Conservation (phyloP, 2,888 invertebrate genomes). For the Arrhopalites spinosus region DNA sequence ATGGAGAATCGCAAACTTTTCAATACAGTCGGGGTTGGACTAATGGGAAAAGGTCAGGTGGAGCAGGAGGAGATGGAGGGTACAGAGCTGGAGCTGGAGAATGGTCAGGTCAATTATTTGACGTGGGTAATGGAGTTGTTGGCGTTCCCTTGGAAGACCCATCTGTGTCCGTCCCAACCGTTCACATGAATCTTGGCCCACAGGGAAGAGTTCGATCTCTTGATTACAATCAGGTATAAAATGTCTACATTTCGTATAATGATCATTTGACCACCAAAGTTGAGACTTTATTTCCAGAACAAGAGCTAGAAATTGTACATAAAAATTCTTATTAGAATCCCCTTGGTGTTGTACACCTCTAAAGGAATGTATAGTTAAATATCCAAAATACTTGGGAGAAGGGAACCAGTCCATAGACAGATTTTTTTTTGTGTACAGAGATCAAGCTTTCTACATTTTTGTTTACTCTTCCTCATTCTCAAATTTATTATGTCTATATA, state of each 20-base stretch:
- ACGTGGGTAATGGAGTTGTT: conserved; percentile 24
- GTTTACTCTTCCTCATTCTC: too few relatives aligned
- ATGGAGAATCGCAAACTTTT: conserved; percentile 70
- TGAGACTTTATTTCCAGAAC: not conserved
- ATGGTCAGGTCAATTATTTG: conserved; percentile 23
- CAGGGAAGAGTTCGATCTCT: conserved; percentile 45
- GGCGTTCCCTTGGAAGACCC: conserved; percentile 31
- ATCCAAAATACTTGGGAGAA: too few relatives aligned
- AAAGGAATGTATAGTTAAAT: too few relatives aligned
- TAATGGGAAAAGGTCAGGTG: conserved; percentile 63
- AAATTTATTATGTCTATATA: too few relatives aligned
- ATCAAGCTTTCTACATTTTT: too few relatives aligned
- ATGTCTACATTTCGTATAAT: not conserved
- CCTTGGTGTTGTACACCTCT: too few relatives aligned
- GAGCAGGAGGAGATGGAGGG: not conserved
- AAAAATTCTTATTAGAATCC: too few relatives aligned
- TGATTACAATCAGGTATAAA: conserved; percentile 48
- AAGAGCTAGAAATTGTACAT: too few relatives aligned
- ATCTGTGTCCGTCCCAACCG: conserved; percentile 36
- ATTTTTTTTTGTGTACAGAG: too few relatives aligned
- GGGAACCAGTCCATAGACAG: too few relatives aligned
- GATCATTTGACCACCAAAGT: not conserved
- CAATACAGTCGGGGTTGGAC: conserved; percentile 80
- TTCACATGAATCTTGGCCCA: conserved; percentile 46
- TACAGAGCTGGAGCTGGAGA: conserved; percentile 20